Conservation (phyloP, 2,888 invertebrate species). For the Chouioia cunea region DNA sequence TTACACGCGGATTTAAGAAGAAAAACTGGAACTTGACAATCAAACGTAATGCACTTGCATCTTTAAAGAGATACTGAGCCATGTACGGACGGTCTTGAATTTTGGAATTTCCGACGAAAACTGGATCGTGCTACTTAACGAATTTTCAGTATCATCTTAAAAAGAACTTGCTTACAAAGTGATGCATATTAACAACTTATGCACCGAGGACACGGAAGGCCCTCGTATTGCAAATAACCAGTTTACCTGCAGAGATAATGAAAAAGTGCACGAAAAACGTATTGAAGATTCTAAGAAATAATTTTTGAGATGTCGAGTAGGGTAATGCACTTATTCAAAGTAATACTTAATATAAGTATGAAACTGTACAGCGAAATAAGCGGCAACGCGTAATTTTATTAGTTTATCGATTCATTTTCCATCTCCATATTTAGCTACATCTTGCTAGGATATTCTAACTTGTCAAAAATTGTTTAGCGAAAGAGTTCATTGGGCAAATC, state of each 20-base stretch:
- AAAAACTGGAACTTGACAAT: constrained; percentile 77
- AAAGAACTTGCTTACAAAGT: too few species aligned
- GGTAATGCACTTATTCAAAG: background rate
- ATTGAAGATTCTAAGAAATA: too few species aligned
- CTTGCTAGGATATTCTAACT: too few species aligned
- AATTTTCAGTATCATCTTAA: background rate
- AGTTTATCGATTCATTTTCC: constrained; percentile 8
- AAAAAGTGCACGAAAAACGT: background rate
- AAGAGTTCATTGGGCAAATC: constrained; percentile 52
- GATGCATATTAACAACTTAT: constrained; percentile 5
- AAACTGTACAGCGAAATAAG: background rate
- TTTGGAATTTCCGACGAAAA: background rate
- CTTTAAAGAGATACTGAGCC: constrained; percentile 52
- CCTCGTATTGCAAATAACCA: too few species aligned
- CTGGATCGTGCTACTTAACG: background rate
- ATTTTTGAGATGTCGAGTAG: background rate
- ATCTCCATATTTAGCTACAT: constrained; percentile 1
- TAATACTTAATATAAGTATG: constrained; percentile 7
- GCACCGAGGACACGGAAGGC: too few species aligned
- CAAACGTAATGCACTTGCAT: constrained; percentile 74
- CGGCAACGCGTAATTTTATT: background rate
- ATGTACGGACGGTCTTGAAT: constrained; percentile 18
- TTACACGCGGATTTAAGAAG: constrained; percentile 71
- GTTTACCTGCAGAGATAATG: background rate
- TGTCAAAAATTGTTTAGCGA: too few species aligned